Evolutionary conservation across 37 sponge, comb jelly and placozoan genomes (phyloP).

Genomic region (Tethya wilhelma): DNA sequence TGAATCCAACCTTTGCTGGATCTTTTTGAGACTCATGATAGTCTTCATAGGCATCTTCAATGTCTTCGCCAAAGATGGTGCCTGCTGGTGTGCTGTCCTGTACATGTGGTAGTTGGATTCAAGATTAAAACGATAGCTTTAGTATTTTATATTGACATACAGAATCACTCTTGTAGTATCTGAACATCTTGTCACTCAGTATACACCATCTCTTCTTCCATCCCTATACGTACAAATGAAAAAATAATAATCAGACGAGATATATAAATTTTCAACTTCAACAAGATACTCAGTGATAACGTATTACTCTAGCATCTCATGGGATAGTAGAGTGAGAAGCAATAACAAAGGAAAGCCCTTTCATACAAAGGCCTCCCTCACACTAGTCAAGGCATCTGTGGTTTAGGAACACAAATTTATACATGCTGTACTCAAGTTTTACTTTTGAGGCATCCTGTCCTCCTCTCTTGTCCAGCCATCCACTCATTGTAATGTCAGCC

Average conservation of each 20-base stretch:
- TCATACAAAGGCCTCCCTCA: too few relatives aligned
- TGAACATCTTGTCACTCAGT: slow-evolving; percentile 43
- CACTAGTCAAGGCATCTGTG: too few relatives aligned
- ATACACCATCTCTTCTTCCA: slow-evolving; percentile 79
- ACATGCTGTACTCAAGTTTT: too few relatives aligned
- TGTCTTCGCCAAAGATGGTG: slow-evolving; percentile 67
- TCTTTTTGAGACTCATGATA: slow-evolving; percentile 53
- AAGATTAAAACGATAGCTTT: background rate
- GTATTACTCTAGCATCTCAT: too few relatives aligned
- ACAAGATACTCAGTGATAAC: too few relatives aligned
- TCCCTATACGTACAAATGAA: slow-evolving; percentile 23
- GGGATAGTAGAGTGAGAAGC: too few relatives aligned
- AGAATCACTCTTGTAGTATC: slow-evolving; percentile 71
- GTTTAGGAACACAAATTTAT: too few relatives aligned
- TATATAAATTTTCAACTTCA: too few relatives aligned
- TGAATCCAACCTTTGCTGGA: background rate
- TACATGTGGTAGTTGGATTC: too few relatives aligned
- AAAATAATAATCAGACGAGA: background rate
- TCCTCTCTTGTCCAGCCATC: slow-evolving; percentile 78
- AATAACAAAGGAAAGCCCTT: too few relatives aligned
- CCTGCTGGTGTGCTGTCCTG: slow-evolving; percentile 60
- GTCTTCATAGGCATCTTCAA: slow-evolving; percentile 15
- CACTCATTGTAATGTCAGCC: slow-evolving; percentile 29
- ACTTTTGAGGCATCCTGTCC: slow-evolving; percentile 67
- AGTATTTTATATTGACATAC: slow-evolving; percentile 13